Evolutionary conservation across 2,888 invertebrate genomes (phyloP).

Genomic region (Pachydiplax longipennis): DNA sequence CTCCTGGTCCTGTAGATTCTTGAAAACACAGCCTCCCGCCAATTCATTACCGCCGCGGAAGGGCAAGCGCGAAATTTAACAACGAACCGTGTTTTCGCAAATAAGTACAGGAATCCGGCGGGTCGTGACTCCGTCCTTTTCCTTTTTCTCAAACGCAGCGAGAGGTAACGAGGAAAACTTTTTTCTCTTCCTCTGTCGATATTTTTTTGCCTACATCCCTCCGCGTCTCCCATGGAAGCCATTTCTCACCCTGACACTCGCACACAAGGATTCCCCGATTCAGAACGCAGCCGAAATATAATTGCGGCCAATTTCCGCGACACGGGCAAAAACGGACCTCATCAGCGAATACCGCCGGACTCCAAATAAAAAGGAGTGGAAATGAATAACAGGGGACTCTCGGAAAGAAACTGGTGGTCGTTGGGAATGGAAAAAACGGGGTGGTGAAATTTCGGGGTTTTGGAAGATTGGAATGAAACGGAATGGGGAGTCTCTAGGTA

Average conservation of each 20-base stretch:
- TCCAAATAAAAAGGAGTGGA: neutral
- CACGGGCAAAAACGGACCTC: neutral
- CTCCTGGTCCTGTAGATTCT: neutral
- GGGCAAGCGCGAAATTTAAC: neutral
- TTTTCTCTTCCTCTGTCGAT: neutral
- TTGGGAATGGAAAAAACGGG: no score
- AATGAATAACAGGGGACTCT: neutral
- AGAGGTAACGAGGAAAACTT: neutral
- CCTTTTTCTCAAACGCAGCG: neutral
- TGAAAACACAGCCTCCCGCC: neutral
- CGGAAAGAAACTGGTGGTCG: no score
- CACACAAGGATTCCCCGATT: neutral
- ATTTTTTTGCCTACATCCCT: neutral
- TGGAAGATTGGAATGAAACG: no score
- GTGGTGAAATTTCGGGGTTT: no score
- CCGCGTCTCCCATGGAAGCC: neutral
- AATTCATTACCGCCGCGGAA: neutral
- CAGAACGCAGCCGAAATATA: neutral
- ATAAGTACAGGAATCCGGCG: neutral
- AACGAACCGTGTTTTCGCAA: neutral
- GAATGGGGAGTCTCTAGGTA: no score
- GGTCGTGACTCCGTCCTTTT: neutral
- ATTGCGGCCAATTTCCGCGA: slow-evolving; percentile 12
- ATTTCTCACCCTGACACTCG: neutral
- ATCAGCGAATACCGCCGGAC: neutral